Percentiles rank a stretch among this genome's conserved stretches.
Evolutionary conservation across 2,113 vertebrate genomes (phyloP).

Genomic region (Lepidothrix coronata): DNA sequence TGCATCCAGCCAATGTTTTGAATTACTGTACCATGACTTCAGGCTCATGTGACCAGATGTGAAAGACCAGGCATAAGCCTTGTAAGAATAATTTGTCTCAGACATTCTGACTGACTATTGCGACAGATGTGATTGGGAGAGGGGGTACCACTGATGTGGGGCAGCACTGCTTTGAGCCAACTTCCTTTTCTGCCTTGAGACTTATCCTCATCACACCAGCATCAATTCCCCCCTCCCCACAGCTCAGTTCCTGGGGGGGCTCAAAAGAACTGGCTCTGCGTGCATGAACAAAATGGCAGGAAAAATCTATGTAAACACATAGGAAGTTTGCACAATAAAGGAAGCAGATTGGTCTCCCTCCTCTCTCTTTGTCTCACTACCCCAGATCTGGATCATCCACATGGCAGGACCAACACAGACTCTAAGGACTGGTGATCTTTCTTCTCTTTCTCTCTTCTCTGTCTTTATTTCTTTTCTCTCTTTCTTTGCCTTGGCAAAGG

Average conservation of each 20-base stretch:
- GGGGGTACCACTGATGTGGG: background rate
- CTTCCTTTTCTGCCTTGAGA: background rate
- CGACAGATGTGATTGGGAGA: background rate
- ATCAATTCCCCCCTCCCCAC: background rate
- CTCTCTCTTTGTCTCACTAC: background rate
- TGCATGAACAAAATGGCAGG: background rate
- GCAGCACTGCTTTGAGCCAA: background rate
- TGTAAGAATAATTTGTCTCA: background rate
- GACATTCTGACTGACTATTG: background rate
- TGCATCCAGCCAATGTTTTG: background rate
- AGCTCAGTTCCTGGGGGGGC: background rate
- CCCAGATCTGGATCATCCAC: background rate
- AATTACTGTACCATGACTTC: background rate
- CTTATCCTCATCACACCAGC: background rate
- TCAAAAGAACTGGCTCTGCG: background rate
- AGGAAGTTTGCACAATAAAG: background rate
- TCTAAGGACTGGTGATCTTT: background rate
- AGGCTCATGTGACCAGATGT: background rate
- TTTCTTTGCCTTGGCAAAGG: background rate
- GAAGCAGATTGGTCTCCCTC: background rate
- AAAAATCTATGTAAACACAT: background rate
- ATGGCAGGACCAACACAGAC: background rate
- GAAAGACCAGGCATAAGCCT: background rate
- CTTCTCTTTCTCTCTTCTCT: background rate
- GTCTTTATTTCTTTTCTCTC: background rate